Evolutionary conservation across 2,797 vertebrate species (phyloP), one percentile per base, ranked within the genome.

Genomic region (Gallinago nigripennis): DNA sequence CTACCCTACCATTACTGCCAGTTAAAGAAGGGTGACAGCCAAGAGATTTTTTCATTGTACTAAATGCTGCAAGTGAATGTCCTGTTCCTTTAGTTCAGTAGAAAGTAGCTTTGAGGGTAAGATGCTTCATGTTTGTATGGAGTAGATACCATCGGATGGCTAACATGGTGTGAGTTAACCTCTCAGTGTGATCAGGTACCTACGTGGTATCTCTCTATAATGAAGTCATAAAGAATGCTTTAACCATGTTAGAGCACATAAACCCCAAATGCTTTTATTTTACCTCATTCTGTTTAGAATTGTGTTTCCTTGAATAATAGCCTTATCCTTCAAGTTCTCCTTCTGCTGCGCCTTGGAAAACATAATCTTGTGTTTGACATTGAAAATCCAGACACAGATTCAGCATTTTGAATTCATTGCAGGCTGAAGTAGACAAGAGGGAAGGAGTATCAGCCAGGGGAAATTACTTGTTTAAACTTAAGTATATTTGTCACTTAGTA

Each of bases 401-500:
- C 58, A 82, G 77, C 56, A 77, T 94, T 95, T 73, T 66, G 73
- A 94, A 97, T 95, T 96, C 53, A 2, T 2, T 80, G 85, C 91
- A 94, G 70, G 70, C 91, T 88, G 64, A 90, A 90, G 68, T 53
- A 91, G 80, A 71, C 4, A 10, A 93, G 77, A 85, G 70, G 60
- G 41, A 91, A 92, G 37, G 53, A 94, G 41, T 83, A 79, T 24
- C 63, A 94, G 80, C 53, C 77, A 84, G 48, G 87, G 86, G 85
- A 94, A 94, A 95, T 96, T 31, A 84, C 77, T 94, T 84, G 46
- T 86, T 92, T 90, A 86, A 94, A 88, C 63, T 91, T 86, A 84
- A 96, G 82, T 86, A 24, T 94, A 94, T 96, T 96, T 95, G 91
- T 92, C 89, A 94, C 84, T 95, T 92, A 88, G 78, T 82, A 88